Conservation (phyloP, 2,888 invertebrate species). For the Sesia apiformis region DNA sequence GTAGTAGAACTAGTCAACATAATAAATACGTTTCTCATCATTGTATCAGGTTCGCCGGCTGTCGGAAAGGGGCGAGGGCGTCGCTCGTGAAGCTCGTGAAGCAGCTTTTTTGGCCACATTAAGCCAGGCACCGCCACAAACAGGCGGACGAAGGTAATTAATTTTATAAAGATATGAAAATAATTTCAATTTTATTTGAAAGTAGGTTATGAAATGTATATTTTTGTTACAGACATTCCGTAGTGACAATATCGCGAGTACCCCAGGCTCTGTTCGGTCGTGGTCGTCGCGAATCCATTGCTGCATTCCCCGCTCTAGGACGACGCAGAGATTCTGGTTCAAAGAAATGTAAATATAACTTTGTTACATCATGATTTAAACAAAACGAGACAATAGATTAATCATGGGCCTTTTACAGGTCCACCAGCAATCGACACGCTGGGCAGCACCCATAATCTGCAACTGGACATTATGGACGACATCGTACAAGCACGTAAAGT, state of each 20-base stretch:
- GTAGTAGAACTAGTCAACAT: background rate
- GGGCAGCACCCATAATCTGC: slow-evolving; percentile 87
- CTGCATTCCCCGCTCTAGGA: slow-evolving; percentile 79
- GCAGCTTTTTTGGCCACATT: slow-evolving; percentile 89
- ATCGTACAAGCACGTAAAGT: slow-evolving; percentile 88
- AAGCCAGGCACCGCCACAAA: slow-evolving; percentile 82
- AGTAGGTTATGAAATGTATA: background rate
- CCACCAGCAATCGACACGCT: slow-evolving; percentile 82
- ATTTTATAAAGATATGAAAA: background rate
- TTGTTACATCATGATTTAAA: too few relatives aligned
- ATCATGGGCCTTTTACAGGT: slow-evolving; percentile 43
- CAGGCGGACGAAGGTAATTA: slow-evolving; percentile 78
- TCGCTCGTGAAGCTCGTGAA: slow-evolving; percentile 84
- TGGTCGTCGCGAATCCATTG: slow-evolving; percentile 86
- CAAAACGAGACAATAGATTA: background rate
- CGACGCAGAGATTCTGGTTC: slow-evolving; percentile 59
- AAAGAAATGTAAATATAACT: slow-evolving; percentile 51
- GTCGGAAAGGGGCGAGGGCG: slow-evolving; percentile 86
- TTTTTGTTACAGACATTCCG: slow-evolving; percentile 79
- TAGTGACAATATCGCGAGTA: slow-evolving; percentile 89
- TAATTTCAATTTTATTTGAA: background rate
- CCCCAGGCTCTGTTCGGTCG: slow-evolving; percentile 85
- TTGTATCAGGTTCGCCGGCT: slow-evolving; percentile 79
- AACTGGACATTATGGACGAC: slow-evolving; percentile 91
- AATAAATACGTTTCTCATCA: background rate